Evolutionary conservation across 1,140 invertebrate species (phyloP).

Genomic region (Stegodyphus mimosarum): DNA sequence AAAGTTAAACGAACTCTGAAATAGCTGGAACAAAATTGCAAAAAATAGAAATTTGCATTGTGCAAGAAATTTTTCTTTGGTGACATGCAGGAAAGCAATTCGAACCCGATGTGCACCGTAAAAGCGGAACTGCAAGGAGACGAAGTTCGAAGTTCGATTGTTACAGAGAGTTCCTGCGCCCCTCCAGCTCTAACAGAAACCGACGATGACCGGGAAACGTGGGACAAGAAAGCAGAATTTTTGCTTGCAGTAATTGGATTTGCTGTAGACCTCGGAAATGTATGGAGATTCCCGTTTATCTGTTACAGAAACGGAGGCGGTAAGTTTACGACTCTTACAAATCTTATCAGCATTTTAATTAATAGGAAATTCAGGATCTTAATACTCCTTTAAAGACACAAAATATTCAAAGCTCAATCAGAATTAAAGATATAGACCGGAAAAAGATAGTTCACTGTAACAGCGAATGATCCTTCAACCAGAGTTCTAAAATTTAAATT

Average conservation of each 20-base stretch:
- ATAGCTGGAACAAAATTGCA: background rate
- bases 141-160: constrained; percentile 23
- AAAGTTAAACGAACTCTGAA: background rate
- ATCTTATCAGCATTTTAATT: too few relatives aligned
- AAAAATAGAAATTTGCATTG: background rate
- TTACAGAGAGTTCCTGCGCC: background rate
- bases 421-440: too few relatives aligned
- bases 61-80: background rate
- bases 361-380: too few relatives aligned
- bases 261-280: constrained; percentile 68
- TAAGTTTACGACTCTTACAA: constrained; percentile 60
- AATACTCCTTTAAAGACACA: too few relatives aligned
- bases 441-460: too few relatives aligned
- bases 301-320: constrained; percentile 73
- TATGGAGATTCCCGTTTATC: constrained; percentile 80
- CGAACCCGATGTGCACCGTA: constrained; percentile 42
- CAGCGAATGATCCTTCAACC: too few relatives aligned
- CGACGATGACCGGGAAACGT: constrained; percentile 63
- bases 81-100: constrained; percentile 16
- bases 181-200: constrained; percentile 27
- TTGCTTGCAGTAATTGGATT: constrained; percentile 70
- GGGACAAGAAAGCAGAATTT: constrained; percentile 70
- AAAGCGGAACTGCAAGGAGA: constrained; percentile 49
- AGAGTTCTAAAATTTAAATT: too few relatives aligned
- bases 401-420: too few relatives aligned